Conservation (phyloP, 2,797 vertebrate genomes). For the Betta splendens region DNA sequence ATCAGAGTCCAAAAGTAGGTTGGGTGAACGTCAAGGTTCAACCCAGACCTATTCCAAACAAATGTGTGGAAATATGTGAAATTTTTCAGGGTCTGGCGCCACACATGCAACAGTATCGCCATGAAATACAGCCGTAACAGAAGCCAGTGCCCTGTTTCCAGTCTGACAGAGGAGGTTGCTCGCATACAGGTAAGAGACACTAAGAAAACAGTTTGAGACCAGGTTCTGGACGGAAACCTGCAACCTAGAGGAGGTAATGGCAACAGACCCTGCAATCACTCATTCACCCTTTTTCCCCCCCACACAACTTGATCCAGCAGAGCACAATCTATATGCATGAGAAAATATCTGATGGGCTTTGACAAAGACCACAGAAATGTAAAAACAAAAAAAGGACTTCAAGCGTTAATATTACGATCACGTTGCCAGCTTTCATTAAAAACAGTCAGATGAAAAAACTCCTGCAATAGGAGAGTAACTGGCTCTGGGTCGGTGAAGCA, state of each 20-base stretch:
- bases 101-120: neutral
- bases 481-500: slow-evolving; percentile 22
- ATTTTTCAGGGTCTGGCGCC: neutral
- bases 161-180: neutral
- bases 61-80: neutral
- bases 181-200: too few species aligned
- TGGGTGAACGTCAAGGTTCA: slow-evolving; percentile 4
- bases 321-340: neutral
- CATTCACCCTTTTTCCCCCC: too few species aligned
- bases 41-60: neutral
- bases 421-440: slow-evolving; percentile 40
- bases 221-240: neutral
- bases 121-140: neutral
- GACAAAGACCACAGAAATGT: neutral
- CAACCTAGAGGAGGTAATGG: too few species aligned
- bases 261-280: too few species aligned
- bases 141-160: neutral
- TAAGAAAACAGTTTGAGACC: too few species aligned
- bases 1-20: neutral
- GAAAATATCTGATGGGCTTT: slow-evolving; percentile 9
- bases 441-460: slow-evolving; percentile 29
- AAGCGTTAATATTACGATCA: slow-evolving; percentile 35
- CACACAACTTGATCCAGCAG: too few species aligned
- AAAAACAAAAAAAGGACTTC: too few species aligned
- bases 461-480: slow-evolving; percentile 44